These are phyloP conservation scores for Tympanoctomys barrerae DNA, from an alignment of 2,797 vertebrate genomes.

Conservation along the genomic window DNA sequence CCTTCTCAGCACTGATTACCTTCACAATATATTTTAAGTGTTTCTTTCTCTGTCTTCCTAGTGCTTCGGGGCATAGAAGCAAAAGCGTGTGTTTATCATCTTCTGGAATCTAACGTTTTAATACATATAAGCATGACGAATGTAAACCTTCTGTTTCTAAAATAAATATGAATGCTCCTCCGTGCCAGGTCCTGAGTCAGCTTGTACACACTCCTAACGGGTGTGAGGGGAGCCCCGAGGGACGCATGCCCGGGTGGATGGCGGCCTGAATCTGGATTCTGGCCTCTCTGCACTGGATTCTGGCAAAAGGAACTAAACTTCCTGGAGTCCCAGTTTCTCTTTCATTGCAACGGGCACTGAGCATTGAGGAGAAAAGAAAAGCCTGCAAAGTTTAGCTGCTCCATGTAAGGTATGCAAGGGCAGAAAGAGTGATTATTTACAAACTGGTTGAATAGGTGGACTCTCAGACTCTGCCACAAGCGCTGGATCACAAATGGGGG, in stretches of 20 bases:
- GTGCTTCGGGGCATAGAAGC: not conserved
- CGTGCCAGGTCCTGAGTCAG: not conserved
- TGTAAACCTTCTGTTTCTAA: conserved; percentile 6
- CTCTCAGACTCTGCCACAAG: not conserved
- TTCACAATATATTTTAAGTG: conserved; percentile 27
- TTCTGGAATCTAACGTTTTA: conserved; percentile 14
- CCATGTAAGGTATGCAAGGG: not conserved
- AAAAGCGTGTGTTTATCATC: conserved; percentile 4
- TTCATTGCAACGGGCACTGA: conserved; percentile 31
- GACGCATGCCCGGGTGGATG: not conserved
- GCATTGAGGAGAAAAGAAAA: not conserved
- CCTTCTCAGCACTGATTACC: not conserved
- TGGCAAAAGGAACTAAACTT: not conserved
- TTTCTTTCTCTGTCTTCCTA: conserved; percentile 45
- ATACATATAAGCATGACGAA: conserved; percentile 20
- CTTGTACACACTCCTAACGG: not conserved
- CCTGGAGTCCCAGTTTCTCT: not conserved
- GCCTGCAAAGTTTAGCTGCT: not conserved
- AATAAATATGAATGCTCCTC: conserved; percentile 51
- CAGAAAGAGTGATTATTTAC: not conserved
- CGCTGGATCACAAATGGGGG: not conserved
- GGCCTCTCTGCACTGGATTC: not conserved
- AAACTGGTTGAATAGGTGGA: not conserved
- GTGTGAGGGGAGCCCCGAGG: not conserved
- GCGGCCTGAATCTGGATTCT: not conserved